Evolutionary conservation across 2,113 vertebrate genomes (phyloP).

Genomic region (Strigops habroptila): DNA sequence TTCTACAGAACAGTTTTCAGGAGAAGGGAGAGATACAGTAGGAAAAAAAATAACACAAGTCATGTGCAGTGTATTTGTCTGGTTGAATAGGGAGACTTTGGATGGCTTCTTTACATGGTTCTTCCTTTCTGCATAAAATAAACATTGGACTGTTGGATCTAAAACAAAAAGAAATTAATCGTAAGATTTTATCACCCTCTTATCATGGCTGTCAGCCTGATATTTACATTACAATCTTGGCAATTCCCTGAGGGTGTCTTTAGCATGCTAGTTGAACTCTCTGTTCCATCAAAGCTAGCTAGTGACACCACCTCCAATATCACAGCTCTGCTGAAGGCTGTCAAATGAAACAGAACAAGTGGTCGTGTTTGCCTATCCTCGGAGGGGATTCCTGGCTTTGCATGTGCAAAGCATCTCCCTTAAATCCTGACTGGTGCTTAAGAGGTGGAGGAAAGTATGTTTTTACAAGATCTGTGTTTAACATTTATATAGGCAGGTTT

Average conservation of each 20-base stretch:
- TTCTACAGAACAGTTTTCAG: background rate
- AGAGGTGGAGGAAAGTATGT: background rate
- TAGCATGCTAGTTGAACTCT: background rate
- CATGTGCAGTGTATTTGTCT: background rate
- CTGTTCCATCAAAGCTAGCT: background rate
- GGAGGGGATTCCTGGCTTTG: background rate
- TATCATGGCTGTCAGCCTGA: background rate
- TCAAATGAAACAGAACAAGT: background rate
- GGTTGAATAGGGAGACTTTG: background rate
- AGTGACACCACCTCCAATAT: background rate
- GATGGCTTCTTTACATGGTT: background rate
- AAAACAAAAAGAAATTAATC: background rate
- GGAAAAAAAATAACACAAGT: background rate
- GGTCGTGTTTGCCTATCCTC: accelerated
- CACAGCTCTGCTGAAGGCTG: background rate
- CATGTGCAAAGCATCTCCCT: background rate
- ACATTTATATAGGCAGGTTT: background rate
- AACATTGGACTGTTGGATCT: background rate
- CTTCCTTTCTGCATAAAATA: background rate
- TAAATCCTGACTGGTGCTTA: background rate
- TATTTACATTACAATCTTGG: background rate
- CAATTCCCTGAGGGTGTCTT: background rate
- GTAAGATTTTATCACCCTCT: background rate
- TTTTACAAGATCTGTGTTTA: background rate
- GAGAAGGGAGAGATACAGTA: background rate